Conservation (phyloP, 1,140 invertebrate genomes). For the Camponotus vicinus region DNA sequence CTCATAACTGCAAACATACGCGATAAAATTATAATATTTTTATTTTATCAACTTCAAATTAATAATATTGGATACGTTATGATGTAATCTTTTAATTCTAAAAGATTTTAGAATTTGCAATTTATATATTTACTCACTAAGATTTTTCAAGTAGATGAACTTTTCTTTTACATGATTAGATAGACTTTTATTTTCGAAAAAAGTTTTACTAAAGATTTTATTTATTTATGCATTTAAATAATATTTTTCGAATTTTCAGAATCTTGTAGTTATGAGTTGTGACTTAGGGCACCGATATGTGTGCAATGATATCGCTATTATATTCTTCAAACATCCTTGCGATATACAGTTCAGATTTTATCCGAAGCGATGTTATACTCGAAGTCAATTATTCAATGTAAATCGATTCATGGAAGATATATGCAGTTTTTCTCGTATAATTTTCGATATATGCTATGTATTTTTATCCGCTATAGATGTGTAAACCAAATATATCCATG, state of each 20-base stretch:
- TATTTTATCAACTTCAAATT: neutral
- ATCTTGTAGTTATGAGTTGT: constrained; percentile 47
- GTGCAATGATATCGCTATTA: constrained; percentile 33
- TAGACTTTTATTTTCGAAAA: neutral
- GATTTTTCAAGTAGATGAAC: neutral
- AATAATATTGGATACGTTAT: neutral
- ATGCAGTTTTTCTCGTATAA: constrained; percentile 60
- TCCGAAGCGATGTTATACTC: constrained; percentile 82
- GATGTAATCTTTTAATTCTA: neutral
- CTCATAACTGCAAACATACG: constrained; percentile 41
- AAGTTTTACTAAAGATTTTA: neutral
- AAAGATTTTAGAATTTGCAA: neutral
- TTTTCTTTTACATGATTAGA: neutral
- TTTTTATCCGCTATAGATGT: constrained; percentile 52
- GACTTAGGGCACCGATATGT: constrained; percentile 13
- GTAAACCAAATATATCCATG: constrained; percentile 40
- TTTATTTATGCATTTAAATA: neutral
- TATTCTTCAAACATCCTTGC: constrained; percentile 48
- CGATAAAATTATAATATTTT: neutral
- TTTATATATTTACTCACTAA: neutral
- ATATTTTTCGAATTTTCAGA: neutral
- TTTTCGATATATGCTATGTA: constrained; percentile 64
- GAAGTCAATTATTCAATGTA: constrained; percentile 85
- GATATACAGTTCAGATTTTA: constrained; percentile 65
- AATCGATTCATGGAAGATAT: constrained; percentile 76